Percentiles rank a stretch among this genome's conserved stretches.
Conservation (phyloP, 2,797 vertebrate species). For the Gobionotothen gibberifrons region DNA sequence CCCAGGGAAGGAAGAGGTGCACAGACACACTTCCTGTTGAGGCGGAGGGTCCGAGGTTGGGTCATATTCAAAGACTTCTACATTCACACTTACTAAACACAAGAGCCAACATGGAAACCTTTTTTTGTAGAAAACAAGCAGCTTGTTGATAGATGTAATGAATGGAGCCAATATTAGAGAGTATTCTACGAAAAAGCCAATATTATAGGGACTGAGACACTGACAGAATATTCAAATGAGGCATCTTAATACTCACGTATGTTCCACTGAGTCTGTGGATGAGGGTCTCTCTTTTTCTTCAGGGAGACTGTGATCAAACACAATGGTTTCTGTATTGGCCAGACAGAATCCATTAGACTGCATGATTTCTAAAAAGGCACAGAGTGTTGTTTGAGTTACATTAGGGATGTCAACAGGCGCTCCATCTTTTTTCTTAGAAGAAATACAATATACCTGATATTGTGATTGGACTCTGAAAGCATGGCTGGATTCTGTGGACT, state of each 20-base stretch:
- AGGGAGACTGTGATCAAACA: conserved; percentile 91
- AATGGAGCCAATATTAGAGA: neutral
- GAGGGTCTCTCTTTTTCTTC: conserved; percentile 92
- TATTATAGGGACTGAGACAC: no score
- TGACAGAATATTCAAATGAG: neutral
- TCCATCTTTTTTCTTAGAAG: neutral
- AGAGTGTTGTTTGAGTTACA: conserved; percentile 22
- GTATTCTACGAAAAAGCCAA: no score
- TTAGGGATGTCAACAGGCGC: neutral
- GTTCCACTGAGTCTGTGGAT: conserved; percentile 89
- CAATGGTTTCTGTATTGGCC: conserved; percentile 97
- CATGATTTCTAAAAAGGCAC: conserved; percentile 92
- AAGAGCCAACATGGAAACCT: neutral
- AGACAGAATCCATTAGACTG: conserved; percentile 97
- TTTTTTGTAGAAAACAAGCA: no score
- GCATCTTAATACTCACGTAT: conserved; percentile 84
- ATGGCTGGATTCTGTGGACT: conserved; percentile 95
- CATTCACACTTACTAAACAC: conserved; percentile 23
- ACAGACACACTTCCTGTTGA: conserved; percentile 74
- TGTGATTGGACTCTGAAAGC: conserved; percentile 93
- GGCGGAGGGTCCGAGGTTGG: conserved; percentile 28
- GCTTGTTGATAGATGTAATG: neutral
- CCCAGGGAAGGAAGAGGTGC: conserved; percentile 81
- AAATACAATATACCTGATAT: conserved; percentile 88
- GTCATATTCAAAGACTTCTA: conserved; percentile 54